Base-by-base conservation (phyloP, 2,888 invertebrate species). In the Lysandra coridon region DNA sequence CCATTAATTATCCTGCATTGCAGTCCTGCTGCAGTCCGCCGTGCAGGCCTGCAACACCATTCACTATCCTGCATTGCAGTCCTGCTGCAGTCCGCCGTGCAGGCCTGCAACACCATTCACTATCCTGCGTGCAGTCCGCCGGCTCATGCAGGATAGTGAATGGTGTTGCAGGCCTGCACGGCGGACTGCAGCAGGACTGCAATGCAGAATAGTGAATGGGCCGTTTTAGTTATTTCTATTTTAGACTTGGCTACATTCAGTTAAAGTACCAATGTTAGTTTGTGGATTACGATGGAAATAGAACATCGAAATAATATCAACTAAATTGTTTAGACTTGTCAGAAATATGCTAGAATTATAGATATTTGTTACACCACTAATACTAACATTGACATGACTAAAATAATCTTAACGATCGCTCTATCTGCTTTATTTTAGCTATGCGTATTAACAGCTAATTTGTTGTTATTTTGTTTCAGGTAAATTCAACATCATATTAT, bases 391-490 rank as follows among this genome's bases (percentile, higher is more conserved):
- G 69, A 69, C 69, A 17, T 5, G 69, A 5, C 37, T 69, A 69
- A 37, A 69, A 33, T 37, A 33, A 23, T 33, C 23, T 30, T 10
- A 10, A 30, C 23, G 1, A 30, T 14, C 14, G 14, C 33, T 69
- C 2, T 10, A 5, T 33, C 69, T 14, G 33, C 17, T 17, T 69
- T 69, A 69, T 69, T 69, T 69, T 30, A 69, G 12, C 4, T 1
- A 12, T 69, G 12, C 4, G 23, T 69, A 12, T 69, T 12, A 10
- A 69, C 23, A 23, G 23, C 30, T 69, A 30, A 64, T 30, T 64
- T 69, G 30, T 69, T 30, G 12, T 69, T 69, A 69, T 33, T 69
- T 30, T 69, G 30, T 69, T 69, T 30, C 64, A 69, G 64, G 64
- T 69, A 69, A 69, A 30, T 10, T 62, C 30, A 4, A 12, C n/a